Conservation (phyloP, 1,140 invertebrate species). For the Drosophila rhopaloa region DNA sequence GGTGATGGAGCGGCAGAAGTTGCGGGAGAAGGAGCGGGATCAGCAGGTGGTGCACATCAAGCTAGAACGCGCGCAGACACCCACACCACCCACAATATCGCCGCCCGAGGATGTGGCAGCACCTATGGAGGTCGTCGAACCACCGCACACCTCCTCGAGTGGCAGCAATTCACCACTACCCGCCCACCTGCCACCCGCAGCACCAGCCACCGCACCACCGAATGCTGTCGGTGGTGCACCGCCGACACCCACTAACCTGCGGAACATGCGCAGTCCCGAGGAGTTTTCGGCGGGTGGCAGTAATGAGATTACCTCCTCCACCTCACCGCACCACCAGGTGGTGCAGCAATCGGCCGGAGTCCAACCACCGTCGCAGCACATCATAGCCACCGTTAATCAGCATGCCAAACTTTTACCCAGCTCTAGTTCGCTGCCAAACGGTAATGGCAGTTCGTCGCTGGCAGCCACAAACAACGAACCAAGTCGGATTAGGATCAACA, state of each 20-base stretch:
- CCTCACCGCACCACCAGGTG: constrained; percentile 81
- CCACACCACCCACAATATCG: constrained; percentile 31
- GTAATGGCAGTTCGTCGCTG: constrained; percentile 45
- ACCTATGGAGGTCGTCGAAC: constrained; percentile 18
- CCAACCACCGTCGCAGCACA: constrained; percentile 41
- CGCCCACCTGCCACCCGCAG: constrained; percentile 18
- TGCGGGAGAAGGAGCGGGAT: constrained; percentile 53
- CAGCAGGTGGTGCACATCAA: constrained; percentile 74
- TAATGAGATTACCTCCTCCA: constrained; percentile 87
- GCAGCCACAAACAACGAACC: constrained; percentile 58
- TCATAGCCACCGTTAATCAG: constrained; percentile 82
- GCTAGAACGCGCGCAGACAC: constrained; percentile 70
- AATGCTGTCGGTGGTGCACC: constrained; percentile 4
- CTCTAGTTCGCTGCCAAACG: constrained; percentile 33
- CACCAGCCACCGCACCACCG: constrained; percentile 17
- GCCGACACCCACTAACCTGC: constrained; percentile 16
- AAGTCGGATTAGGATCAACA: constrained; percentile 82
- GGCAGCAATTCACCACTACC: constrained; percentile 66
- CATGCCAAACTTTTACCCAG: constrained; percentile 78
- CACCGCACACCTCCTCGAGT: constrained; percentile 39
- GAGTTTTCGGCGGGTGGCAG: constrained; percentile 83
- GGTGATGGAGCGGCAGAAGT: constrained; percentile 44
- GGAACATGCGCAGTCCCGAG: constrained; percentile 78
- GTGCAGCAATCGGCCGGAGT: constrained; percentile 29
- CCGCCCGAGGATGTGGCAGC: constrained; percentile 1